Conservation (phyloP, 2,113 vertebrate species). For the Mobula birostris region DNA sequence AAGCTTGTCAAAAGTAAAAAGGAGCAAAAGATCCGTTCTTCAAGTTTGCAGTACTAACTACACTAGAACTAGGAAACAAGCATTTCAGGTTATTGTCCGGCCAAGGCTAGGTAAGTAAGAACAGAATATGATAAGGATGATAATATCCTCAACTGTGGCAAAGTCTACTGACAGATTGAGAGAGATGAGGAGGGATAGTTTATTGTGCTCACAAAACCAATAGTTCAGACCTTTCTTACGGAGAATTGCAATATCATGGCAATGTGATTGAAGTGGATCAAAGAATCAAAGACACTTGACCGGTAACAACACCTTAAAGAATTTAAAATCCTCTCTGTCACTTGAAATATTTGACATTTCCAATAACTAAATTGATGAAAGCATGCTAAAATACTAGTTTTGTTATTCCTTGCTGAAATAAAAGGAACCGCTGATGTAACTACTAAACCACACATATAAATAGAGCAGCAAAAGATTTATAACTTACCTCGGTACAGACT, state of each 20-base stretch:
- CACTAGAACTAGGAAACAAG: too few relatives aligned
- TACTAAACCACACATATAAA: background rate
- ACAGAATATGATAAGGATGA: background rate
- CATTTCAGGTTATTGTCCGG: too few relatives aligned
- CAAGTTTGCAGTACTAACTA: too few relatives aligned
- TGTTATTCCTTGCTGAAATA: background rate
- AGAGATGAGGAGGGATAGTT: background rate
- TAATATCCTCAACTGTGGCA: background rate
- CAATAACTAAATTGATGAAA: background rate
- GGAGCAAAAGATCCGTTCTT: too few relatives aligned
- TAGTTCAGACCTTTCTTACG: too few relatives aligned
- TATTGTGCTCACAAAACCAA: too few relatives aligned
- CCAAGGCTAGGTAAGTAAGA: background rate
- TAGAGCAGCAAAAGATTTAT: background rate
- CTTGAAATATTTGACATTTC: background rate
- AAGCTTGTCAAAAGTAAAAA: too few relatives aligned
- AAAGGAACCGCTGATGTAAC: background rate
- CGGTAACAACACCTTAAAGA: background rate
- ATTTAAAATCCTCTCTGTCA: background rate
- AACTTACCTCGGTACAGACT: constrained; percentile 76
- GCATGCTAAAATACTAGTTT: background rate
- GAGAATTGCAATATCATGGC: background rate
- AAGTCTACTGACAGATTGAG: background rate
- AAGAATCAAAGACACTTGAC: background rate
- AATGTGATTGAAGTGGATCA: background rate